Conservation (phyloP, 2,113 vertebrate genomes). For the Hystrix brachyura region DNA sequence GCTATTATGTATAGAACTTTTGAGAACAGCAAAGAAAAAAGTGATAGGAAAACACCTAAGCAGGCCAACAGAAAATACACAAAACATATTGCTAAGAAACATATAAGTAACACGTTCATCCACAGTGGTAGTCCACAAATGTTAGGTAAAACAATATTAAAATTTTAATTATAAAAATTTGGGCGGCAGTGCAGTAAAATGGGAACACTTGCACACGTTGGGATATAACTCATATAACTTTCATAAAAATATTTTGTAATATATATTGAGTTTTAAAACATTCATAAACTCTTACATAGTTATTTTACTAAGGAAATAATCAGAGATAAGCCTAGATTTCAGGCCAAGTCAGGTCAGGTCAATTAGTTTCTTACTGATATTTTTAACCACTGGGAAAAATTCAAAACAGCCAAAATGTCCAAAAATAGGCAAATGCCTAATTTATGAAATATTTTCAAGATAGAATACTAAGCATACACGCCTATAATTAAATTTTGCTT, state of each 20-base stretch:
- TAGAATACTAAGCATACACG: background rate
- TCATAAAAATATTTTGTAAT: background rate
- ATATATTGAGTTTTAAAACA: background rate
- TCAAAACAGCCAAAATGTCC: background rate
- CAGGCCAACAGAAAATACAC: slow-evolving; percentile 4
- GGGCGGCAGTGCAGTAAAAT: background rate
- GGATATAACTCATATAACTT: background rate
- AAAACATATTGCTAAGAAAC: background rate
- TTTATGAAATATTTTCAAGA: background rate
- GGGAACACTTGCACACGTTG: background rate
- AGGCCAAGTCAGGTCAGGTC: background rate
- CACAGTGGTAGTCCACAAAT: background rate
- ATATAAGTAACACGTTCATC: background rate
- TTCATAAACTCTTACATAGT: background rate
- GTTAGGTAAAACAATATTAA: background rate
- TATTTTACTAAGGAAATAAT: slow-evolving; percentile 13
- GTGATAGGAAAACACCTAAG: background rate
- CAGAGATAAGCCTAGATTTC: background rate
- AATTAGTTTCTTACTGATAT: background rate
- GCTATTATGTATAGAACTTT: background rate
- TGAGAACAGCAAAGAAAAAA: background rate
- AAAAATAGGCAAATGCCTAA: background rate
- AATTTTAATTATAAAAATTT: background rate
- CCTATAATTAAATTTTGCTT: background rate
- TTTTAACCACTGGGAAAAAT: background rate